These are phyloP conservation scores for Archaeoteleia sp. DNA, from an alignment of 2,888 invertebrate genomes.

Conservation along the genomic window DNA sequence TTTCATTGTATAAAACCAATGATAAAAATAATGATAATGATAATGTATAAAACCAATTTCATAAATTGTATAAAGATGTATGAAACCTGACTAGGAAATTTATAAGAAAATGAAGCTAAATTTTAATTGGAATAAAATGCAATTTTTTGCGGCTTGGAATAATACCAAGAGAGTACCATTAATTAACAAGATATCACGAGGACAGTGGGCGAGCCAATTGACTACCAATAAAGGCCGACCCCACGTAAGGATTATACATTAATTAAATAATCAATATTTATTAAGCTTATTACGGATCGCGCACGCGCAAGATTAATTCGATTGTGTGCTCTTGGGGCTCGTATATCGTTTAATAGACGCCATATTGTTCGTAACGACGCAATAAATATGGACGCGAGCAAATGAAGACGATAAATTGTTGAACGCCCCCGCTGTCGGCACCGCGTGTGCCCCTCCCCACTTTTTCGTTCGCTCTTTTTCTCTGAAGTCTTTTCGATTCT, in stretches of 20 bases:
- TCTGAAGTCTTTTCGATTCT: too few relatives aligned
- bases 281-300: constrained; percentile 67
- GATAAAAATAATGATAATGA: too few relatives aligned
- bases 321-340: constrained; percentile 61
- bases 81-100: too few relatives aligned
- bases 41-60: too few relatives aligned
- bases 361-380: constrained; percentile 72
- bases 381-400: constrained; percentile 72
- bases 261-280: constrained; percentile 74
- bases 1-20: too few relatives aligned
- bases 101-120: too few relatives aligned
- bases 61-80: too few relatives aligned
- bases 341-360: constrained; percentile 71
- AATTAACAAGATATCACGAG: constrained; percentile 49
- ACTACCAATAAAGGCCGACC: constrained; percentile 57
- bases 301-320: constrained; percentile 64
- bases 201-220: constrained; percentile 62
- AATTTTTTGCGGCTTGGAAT: constrained; percentile 42
- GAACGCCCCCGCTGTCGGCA: constrained; percentile 70
- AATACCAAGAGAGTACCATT: constrained; percentile 40
- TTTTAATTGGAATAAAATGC: constrained; percentile 40
- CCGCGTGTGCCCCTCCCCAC: constrained; percentile 33
- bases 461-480: too few relatives aligned
- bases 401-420: constrained; percentile 73
- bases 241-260: constrained; percentile 68